phyloP scores from a whole-genome alignment of 2,888 invertebrate species.

The Unio delphinus region DNA sequence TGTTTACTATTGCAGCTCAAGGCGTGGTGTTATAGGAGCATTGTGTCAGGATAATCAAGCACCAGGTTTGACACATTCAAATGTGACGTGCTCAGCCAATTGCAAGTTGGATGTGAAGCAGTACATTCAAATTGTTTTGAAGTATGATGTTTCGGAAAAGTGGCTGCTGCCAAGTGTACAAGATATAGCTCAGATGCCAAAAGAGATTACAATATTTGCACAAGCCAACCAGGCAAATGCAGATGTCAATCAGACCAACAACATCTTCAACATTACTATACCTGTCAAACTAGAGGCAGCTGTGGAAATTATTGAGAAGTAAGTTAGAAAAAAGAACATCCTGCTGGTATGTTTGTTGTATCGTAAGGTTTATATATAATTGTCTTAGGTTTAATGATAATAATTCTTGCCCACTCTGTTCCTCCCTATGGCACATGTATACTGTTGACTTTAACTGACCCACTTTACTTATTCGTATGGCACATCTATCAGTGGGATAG shows the following conservation, averaged over 20 bases:
- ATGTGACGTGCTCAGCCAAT: constrained; percentile 21
- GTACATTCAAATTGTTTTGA: constrained; percentile 20
- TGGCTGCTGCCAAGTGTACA: constrained; percentile 16
- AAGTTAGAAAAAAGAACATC: background rate
- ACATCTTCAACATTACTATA: constrained; percentile 12
- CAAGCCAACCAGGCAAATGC: constrained; percentile 16
- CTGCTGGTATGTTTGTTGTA: no score
- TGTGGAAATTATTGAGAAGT: constrained; percentile 20
- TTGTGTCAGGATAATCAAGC: constrained; percentile 3
- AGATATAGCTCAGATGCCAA: constrained; percentile 14
- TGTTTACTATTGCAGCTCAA: constrained; percentile 3
- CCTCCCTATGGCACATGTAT: no score
- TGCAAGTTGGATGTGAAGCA: constrained; percentile 24
- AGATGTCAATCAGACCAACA: constrained; percentile 16
- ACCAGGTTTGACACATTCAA: background rate
- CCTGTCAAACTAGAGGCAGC: constrained; percentile 18
- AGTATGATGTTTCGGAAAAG: constrained; percentile 21
- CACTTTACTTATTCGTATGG: no score
- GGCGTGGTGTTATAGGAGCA: constrained; percentile 10
- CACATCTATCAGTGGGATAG: no score
- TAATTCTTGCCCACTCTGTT: no score
- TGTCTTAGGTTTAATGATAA: no score
- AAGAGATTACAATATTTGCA: constrained; percentile 1
- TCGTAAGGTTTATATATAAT: no score
- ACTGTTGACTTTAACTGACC: no score